Evolutionary conservation across 2,888 invertebrate genomes (phyloP).

Genomic region (Crocallis elinguaria): DNA sequence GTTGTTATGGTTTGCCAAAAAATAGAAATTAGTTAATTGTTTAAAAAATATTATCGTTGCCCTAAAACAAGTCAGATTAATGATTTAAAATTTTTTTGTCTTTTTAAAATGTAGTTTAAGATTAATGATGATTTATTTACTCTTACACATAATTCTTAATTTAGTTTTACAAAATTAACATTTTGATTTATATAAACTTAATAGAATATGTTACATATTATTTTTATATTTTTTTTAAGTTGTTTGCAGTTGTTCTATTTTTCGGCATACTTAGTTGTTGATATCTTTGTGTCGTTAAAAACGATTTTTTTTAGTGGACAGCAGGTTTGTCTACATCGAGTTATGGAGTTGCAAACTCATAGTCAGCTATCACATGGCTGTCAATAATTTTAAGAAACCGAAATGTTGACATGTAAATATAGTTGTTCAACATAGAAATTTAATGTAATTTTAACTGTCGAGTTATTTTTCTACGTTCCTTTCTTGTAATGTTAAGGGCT

Average conservation of each 20-base stretch:
- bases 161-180: too few relatives aligned
- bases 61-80: too few relatives aligned
- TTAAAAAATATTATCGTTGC: too few relatives aligned
- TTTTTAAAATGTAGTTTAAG: too few relatives aligned
- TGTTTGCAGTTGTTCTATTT: not conserved
- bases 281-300: constrained; percentile 30
- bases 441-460: constrained; percentile 78
- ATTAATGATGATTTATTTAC: too few relatives aligned
- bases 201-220: too few relatives aligned
- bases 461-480: constrained; percentile 83
- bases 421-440: constrained; percentile 81
- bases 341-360: constrained; percentile 74
- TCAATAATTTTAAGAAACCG: constrained; percentile 83
- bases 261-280: constrained; percentile 37
- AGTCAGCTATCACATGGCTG: constrained; percentile 85
- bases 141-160: too few relatives aligned
- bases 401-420: constrained; percentile 84
- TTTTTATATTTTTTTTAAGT: not conserved
- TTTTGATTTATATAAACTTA: too few relatives aligned
- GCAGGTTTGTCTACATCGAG: constrained; percentile 77
- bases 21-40: too few relatives aligned
- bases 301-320: constrained; percentile 43
- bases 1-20: constrained; percentile 25
- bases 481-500: constrained; percentile 65
- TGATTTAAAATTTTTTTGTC: too few relatives aligned